phyloP scores from a whole-genome alignment of 30 jellyfish, hydroid and myxozoan species.

The Aurelia sp. region DNA sequence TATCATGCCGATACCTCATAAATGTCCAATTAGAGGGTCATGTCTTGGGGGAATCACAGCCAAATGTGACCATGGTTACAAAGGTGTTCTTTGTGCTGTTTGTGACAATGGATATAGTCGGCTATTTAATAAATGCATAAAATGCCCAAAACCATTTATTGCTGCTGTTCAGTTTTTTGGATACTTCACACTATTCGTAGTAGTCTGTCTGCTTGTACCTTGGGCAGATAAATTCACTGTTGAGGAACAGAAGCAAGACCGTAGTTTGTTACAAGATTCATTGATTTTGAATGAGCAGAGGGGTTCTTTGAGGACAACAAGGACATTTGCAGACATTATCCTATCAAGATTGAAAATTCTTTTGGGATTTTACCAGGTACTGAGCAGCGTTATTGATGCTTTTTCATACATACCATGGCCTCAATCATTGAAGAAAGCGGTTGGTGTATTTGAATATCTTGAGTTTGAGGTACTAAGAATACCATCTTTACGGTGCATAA shows the following conservation, averaged over 20 bases:
- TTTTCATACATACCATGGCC: constrained; percentile 53
- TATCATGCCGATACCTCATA: constrained; percentile 32
- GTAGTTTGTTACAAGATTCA: background rate
- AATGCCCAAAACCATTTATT: constrained; percentile 28
- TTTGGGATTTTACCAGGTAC: constrained; percentile 52
- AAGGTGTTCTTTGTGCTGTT: constrained; percentile 60
- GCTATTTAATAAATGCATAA: constrained; percentile 19
- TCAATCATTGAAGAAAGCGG: background rate
- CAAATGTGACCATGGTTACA: constrained; percentile 25
- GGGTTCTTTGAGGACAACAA: too few relatives aligned
- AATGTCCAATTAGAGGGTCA: constrained; percentile 50
- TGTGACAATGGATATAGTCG: constrained; percentile 45
- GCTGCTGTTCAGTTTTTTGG: constrained; percentile 26
- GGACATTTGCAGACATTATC: constrained; percentile 55
- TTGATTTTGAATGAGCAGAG: too few relatives aligned
- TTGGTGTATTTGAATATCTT: constrained; percentile 1
- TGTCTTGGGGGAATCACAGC: constrained; percentile 64
- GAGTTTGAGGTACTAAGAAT: constrained; percentile 19
- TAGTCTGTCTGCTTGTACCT: constrained; percentile 20
- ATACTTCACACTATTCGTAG: constrained; percentile 6
- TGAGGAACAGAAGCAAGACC: background rate
- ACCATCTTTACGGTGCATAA: constrained; percentile 49
- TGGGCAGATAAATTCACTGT: constrained; percentile 13
- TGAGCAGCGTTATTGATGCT: constrained; percentile 16
- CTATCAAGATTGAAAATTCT: constrained; percentile 53